These are phyloP conservation scores for Drosophila picticornis DNA, from an alignment of 2,888 invertebrate species.

Conservation along the genomic window DNA sequence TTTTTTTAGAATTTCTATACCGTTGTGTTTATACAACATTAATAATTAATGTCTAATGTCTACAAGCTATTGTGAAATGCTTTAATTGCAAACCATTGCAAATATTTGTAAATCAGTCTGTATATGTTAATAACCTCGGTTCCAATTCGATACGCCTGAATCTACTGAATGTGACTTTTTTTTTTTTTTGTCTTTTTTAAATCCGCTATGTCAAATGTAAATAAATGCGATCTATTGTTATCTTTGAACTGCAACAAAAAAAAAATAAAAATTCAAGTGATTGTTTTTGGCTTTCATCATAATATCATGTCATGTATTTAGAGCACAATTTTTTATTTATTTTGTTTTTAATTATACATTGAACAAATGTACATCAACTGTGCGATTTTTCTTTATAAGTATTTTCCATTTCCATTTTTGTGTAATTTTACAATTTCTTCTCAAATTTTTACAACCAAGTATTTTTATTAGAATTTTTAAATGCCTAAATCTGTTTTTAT, in stretches of 20 bases:
- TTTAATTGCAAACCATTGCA: conserved; percentile 78
- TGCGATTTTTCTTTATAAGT: conserved; percentile 47
- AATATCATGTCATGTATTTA: conserved; percentile 64
- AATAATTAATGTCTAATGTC: background rate
- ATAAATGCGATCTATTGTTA: conserved; percentile 70
- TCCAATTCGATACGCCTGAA: conserved; percentile 26
- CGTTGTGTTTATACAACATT: conserved; percentile 16
- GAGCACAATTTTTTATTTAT: conserved; percentile 28
- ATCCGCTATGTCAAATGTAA: conserved; percentile 60
- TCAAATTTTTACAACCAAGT: conserved; percentile 58
- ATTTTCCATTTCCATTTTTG: conserved; percentile 26
- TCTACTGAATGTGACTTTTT: conserved; percentile 21
- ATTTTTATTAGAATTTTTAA: conserved; percentile 45
- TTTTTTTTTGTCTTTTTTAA: conserved; percentile 24
- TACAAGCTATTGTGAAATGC: conserved; percentile 48
- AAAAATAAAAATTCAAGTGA: conserved; percentile 10
- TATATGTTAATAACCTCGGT: conserved; percentile 27
- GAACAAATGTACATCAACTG: conserved; percentile 67
- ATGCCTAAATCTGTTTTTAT: conserved; percentile 58
- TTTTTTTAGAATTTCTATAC: conserved; percentile 26
- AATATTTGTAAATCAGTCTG: conserved; percentile 29
- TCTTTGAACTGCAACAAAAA: conserved; percentile 9
- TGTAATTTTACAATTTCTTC: conserved; percentile 42
- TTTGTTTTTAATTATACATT: conserved; percentile 32
- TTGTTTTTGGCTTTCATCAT: conserved; percentile 50